Base-by-base conservation (phyloP, 2,888 invertebrate species). In the Leucozona laternaria region DNA sequence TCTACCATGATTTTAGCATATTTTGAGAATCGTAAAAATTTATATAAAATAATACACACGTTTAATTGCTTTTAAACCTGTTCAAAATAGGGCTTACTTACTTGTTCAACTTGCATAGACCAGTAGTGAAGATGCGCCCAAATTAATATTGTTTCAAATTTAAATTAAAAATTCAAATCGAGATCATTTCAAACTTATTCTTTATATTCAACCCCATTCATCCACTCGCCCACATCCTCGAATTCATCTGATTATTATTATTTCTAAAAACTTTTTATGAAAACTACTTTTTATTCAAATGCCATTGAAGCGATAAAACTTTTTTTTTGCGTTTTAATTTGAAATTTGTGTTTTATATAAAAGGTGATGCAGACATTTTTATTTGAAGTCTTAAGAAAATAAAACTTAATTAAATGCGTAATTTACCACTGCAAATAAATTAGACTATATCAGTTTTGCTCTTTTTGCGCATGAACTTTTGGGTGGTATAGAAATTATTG, bases 241-340 rank as follows among this genome's bases (percentile, higher is more conserved):
- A 66, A 66, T 31, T 6, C 11, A 34, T 66, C 13, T 4, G 20
- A 31, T 13, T 66, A 48, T 48, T 64, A 31, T 6, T 17, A 1
- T 15, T 5, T 25, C 8, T 2, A 15, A 31, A 48, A 48, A 2
- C 34, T 22, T 37, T 60, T 11, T 60, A n/a, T 34, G 0, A 66
- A 34, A 17, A 48, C 64, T 31, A 66, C 62, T 66, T 48, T 66
- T 66, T 45, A 66, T 66, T 66, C 20, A 48, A 66, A 66, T 66
- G 64, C 45, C 48, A 66, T 20, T 25, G 48, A 48, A 2, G 45
- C 45, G 20, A 31, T 66, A 45, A 64, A 64, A 48, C 20, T 64
- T 66, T 66, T 66, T 66, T 64, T 64, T 48, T 48, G 64, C 64
- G 64, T 48, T 66, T 66, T 34, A 66, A 48, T 48, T 31, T 48